phyloP scores from a whole-genome alignment of 2,797 vertebrate genomes.

The Pseudochromis fuscus region DNA sequence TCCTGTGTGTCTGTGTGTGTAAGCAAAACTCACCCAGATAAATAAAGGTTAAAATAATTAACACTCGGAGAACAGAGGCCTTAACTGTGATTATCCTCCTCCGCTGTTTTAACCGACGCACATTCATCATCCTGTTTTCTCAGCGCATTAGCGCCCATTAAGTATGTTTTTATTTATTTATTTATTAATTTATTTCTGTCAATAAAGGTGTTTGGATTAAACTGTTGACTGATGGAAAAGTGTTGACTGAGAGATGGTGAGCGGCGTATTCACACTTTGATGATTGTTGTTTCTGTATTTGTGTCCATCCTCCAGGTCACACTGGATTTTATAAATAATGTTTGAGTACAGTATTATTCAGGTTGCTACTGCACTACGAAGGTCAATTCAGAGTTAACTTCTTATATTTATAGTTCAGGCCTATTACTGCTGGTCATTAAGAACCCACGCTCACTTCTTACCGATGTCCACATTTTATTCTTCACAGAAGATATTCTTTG shows the following conservation, averaged over 20 bases:
- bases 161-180: slow-evolving; percentile 4
- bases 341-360: not conserved
- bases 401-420: not conserved
- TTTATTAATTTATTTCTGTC: slow-evolving; percentile 37
- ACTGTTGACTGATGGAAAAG: slow-evolving; percentile 15
- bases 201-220: slow-evolving; percentile 49
- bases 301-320: not conserved
- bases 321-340: too few species aligned
- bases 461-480: too few species aligned
- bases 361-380: not conserved
- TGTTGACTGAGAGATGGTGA: slow-evolving; percentile 29
- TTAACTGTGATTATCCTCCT: slow-evolving; percentile 59
- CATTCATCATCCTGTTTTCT: slow-evolving; percentile 52
- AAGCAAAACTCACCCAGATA: slow-evolving; percentile 55
- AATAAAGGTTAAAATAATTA: slow-evolving; percentile 69
- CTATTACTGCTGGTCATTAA: too few species aligned
- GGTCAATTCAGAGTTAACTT: not conserved
- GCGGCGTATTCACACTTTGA: not conserved
- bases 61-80: slow-evolving; percentile 34
- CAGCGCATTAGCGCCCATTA: slow-evolving; percentile 44
- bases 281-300: slow-evolving; percentile 17
- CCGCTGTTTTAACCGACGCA: slow-evolving; percentile 32
- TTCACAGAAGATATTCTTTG: too few species aligned
- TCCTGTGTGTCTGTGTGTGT: slow-evolving; percentile 23
- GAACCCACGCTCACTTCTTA: too few species aligned